Base-by-base conservation (phyloP, 92 coral and sea anemone genomes). In the Galaxea fascicularis region DNA sequence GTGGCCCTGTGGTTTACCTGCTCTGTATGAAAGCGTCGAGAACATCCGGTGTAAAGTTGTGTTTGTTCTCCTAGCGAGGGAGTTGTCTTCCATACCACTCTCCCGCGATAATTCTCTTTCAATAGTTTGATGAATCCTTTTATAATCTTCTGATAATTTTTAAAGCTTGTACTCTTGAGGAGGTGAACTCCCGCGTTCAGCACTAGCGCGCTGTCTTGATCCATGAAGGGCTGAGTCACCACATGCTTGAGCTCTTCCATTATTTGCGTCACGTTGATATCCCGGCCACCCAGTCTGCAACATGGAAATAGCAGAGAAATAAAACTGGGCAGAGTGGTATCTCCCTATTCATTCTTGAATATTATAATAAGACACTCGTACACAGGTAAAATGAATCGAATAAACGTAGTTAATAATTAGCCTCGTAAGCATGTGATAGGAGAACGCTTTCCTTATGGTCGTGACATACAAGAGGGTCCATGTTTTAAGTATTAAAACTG, bases 51-150 rank as follows among this genome's bases (percentile, higher is more conserved):
- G 59, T 90, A 93, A 56, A 93, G 79, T 60, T 85, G 76, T 21
- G 93, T 89, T 71, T 93, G 96, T 57, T 87, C 85, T 22, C 96
- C 96, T 10, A 93, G 82, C 8, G 94, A 92, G n/a, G 96, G 92
- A 0, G 76, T 93, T 29, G 96, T 93, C 85, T 93, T 93, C 96
- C 96, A 93, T 47, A 93, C 89, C 21, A 90, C 96, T 62, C 57
- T 82, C 1, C 96, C 96, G 14, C 75, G 78, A 85, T 87, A 93
- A 29, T 65, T 78, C 3, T 77, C 71, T 51, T 65, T 87, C 60
- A 93, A 52, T 44, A 90, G 85, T 35, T 71, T 74, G 60, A 90
- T 80, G 51, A 93, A 74, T 0, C 96, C 92, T 57, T 88, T 90
- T 56, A 93, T 81, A 41, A 93, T 63, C 86, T 65, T 88, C 59